Conservation (phyloP, 1,140 invertebrate species). For the Spodoptera frugiperda region DNA sequence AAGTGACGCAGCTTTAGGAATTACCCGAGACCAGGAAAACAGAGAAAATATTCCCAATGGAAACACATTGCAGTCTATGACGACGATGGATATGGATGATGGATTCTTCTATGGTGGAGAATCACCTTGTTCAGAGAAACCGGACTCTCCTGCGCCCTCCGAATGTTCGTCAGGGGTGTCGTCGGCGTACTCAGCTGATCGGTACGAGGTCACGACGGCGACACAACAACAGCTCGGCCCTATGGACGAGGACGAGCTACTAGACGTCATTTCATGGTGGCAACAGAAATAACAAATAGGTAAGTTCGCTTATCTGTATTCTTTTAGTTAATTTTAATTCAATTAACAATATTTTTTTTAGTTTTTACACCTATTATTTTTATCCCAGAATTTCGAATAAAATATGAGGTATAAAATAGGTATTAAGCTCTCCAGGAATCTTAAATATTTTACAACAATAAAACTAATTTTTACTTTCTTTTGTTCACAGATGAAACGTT, state of each 20-base stretch:
- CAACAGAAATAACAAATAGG: constrained; percentile 87
- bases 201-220: constrained; percentile 81
- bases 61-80: constrained; percentile 65
- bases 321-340: no score
- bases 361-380: no score
- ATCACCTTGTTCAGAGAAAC: constrained; percentile 88
- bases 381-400: no score
- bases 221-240: constrained; percentile 88
- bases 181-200: constrained; percentile 81
- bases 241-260: constrained; percentile 92
- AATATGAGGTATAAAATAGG: no score
- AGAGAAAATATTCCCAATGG: constrained; percentile 80
- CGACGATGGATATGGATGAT: constrained; percentile 81
- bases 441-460: neutral
- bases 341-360: no score
- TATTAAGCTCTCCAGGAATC: neutral
- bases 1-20: constrained; percentile 83
- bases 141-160: constrained; percentile 91
- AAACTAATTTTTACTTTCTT: constrained; percentile 59
- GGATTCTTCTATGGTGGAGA: constrained; percentile 83
- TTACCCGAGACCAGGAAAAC: constrained; percentile 79
- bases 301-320: constrained; percentile 59
- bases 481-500: constrained; percentile 70
- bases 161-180: constrained; percentile 89
- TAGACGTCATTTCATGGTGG: constrained; percentile 95